These are phyloP conservation scores for Tachina fera DNA, from an alignment of 2,888 invertebrate species.

Conservation along the genomic window DNA sequence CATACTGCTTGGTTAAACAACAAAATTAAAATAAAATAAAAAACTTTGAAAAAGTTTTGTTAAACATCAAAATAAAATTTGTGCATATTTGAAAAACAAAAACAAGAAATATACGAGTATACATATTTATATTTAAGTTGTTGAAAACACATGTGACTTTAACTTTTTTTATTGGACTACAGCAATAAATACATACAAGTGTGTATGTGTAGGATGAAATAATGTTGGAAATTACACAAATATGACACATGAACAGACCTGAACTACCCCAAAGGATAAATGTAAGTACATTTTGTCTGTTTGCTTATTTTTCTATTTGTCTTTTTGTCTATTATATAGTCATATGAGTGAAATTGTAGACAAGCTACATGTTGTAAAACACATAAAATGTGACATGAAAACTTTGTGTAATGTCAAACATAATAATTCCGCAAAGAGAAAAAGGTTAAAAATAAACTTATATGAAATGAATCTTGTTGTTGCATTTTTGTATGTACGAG, in stretches of 20 bases:
- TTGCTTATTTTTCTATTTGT: neutral
- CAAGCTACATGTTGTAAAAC: conserved; percentile 56
- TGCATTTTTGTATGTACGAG: no score
- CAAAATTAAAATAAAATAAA: neutral
- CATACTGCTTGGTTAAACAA: neutral
- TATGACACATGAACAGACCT: conserved; percentile 29
- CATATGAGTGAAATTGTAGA: conserved; percentile 35
- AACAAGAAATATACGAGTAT: no score
- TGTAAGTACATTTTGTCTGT: conserved; percentile 5
- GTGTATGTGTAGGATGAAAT: conserved; percentile 22
- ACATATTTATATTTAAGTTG: conserved; percentile 22
- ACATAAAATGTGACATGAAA: conserved; percentile 54
- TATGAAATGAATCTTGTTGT: neutral
- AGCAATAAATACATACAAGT: conserved; percentile 4
- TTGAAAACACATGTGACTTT: conserved; percentile 60
- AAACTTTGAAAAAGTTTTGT: conserved; percentile 27
- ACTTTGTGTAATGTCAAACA: conserved; percentile 58
- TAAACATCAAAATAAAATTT: conserved; percentile 46
- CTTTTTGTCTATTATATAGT: neutral
- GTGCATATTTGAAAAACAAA: neutral
- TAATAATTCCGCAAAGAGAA: conserved; percentile 35
- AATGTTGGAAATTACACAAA: conserved; percentile 21
- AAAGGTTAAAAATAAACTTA: conserved; percentile 7
- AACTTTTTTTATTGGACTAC: conserved; percentile 21
- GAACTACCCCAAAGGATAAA: conserved; percentile 2